Conservation (phyloP, 2,113 vertebrate species). For the Ictidomys tridecemlineatus region DNA sequence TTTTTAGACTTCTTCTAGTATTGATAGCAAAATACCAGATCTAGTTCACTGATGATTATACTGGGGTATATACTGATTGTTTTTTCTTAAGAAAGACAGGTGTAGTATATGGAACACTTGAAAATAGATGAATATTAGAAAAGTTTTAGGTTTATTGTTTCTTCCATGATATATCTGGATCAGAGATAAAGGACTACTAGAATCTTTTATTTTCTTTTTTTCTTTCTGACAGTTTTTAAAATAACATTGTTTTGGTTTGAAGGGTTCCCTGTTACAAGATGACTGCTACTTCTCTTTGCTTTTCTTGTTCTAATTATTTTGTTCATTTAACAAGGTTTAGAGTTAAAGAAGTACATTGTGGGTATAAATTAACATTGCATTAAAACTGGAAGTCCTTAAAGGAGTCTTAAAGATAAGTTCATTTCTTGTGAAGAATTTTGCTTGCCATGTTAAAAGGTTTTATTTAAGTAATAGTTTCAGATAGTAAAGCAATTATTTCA, state of each 20-base stretch:
- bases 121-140: not conserved
- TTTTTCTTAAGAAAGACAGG: not conserved
- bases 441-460: conserved; percentile 38
- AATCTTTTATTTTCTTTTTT: not conserved
- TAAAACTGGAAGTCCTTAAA: not conserved
- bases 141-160: not conserved
- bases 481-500: conserved; percentile 58
- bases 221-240: not conserved
- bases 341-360: not conserved
- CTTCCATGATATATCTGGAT: not conserved
- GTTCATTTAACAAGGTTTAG: not conserved
- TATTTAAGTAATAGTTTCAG: not conserved
- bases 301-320: conserved; percentile 33
- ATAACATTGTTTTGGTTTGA: not conserved
- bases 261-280: not conserved
- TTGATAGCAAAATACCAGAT: not conserved
- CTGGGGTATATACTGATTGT: not conserved
- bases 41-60: not conserved
- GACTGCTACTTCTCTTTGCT: not conserved
- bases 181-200: not conserved
- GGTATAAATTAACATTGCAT: conserved; percentile 9
- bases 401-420: not conserved
- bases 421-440: not conserved
- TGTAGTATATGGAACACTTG: not conserved
- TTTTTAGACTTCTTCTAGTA: not conserved